Evolutionary conservation across 1,140 invertebrate species (phyloP).

Genomic region (Dinoponera quadriceps): DNA sequence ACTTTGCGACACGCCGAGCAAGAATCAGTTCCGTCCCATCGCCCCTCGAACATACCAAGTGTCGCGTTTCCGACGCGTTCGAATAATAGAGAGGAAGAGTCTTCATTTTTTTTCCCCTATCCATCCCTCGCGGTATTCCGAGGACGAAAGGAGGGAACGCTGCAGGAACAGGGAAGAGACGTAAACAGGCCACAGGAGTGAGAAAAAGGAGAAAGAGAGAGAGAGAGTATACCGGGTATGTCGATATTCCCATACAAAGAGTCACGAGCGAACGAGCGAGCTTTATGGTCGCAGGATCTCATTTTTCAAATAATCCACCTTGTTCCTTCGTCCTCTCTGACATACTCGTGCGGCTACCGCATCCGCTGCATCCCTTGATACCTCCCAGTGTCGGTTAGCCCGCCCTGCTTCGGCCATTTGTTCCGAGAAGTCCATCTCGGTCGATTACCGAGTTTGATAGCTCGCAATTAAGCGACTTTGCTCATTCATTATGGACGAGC

Average conservation of each 20-base stretch:
- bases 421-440: neutral
- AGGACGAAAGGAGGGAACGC: neutral
- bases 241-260: constrained; percentile 35
- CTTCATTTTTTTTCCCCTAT: constrained; percentile 43
- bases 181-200: neutral
- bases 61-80: constrained; percentile 36
- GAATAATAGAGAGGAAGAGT: constrained; percentile 20
- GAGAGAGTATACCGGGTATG: neutral
- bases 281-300: constrained; percentile 10
- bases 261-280: neutral
- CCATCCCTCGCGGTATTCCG: constrained; percentile 19
- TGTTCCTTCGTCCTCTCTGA: neutral
- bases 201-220: neutral
- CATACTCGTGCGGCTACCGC: too few species aligned
- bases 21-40: constrained; percentile 33
- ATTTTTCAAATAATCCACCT: constrained; percentile 37
- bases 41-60: neutral
- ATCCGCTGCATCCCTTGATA: neutral
- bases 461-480: neutral
- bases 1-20: constrained; percentile 30
- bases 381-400: neutral
- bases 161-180: constrained; percentile 1
- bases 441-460: neutral
- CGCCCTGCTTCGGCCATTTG: neutral
- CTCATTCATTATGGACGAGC: neutral